Conservation (phyloP, 2,113 vertebrate species). For the Aplodontia rufa region DNA sequence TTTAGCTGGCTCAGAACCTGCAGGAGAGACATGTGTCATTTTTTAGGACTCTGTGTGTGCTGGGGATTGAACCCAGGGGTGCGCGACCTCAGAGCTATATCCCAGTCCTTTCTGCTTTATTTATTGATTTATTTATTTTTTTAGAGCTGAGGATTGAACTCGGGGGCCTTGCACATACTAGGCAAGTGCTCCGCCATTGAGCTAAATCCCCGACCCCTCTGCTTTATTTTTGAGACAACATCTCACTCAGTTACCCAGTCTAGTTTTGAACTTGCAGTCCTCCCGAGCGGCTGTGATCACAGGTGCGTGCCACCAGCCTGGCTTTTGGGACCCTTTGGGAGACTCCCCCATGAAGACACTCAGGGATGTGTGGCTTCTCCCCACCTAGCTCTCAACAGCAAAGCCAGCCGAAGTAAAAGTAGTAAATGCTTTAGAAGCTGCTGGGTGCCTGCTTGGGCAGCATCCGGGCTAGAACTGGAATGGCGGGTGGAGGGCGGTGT, state of each 20-base stretch:
- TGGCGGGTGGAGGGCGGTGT: fast-evolving
- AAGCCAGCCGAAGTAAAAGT: no score
- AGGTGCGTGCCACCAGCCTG: not conserved
- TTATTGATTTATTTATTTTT: no score
- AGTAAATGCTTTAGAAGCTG: fast-evolving
- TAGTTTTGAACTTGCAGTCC: not conserved
- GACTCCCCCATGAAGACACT: not conserved
- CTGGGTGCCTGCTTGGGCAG: not conserved
- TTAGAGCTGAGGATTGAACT: no score
- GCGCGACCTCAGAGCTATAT: no score
- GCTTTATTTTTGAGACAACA: not conserved
- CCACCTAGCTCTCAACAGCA: not conserved
- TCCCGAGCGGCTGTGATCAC: not conserved
- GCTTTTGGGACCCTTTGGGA: not conserved
- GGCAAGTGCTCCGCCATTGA: no score
- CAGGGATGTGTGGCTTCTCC: not conserved
- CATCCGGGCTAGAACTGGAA: fast-evolving
- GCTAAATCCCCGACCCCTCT: no score
- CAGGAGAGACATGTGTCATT: not conserved
- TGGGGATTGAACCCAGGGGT: no score
- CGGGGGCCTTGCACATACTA: no score
- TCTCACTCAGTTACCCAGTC: not conserved
- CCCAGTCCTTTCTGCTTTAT: no score
- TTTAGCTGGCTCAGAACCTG: not conserved
- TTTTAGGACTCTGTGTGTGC: no score